Base-by-base conservation (phyloP, 2,888 invertebrate genomes). In the Myopa tessellatipennis region DNA sequence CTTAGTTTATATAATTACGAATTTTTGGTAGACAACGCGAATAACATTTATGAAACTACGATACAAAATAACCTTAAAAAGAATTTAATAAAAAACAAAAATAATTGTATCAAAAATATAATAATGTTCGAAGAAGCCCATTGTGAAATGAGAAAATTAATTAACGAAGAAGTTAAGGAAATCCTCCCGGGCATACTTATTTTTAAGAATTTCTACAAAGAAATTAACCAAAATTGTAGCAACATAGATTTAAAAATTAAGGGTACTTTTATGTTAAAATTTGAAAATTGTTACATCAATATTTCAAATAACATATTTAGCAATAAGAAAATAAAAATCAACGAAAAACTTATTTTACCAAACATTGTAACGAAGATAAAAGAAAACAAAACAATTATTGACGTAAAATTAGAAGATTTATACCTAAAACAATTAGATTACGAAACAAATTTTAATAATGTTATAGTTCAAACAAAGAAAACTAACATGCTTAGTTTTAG, bases 211-310 rank as follows among this genome's bases (percentile, higher is more conserved):
- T 78, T 76, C 18, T 60, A 68, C 45, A 50, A 18, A 7, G 40
- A 79, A 76, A 79, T 79, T 61, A 68, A 18, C 55, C 65, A 74
- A 45, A 72, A 78, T 72, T 77, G 79, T 65, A 80, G 74, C 26
- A 79, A 79, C 40, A 36, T 76, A 26, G 61, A 78, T 68, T 70
- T 78, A 50, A 73, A 74, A 77, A 45, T 70, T 34, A 63, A 74
- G 69, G 76, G 74, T 69, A 76, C 68, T 7, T 79, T 80, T 68
- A 50, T 78, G 18, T 74, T 76, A 55, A 80, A 78, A 79, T 79
- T 80, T 55, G 38, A 78, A 74, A 80, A 79, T 55, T 80, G 75
- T 78, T 36, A 75, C 36, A 63, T 77, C n/a, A 76, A 61, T 52
- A 63, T 72, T 70, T 38, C 16, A 12, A 78, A 76, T 26, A 76